Evolutionary conservation across 1,140 invertebrate genomes (phyloP).

Genomic region (Caenorhabditis brenneri): DNA sequence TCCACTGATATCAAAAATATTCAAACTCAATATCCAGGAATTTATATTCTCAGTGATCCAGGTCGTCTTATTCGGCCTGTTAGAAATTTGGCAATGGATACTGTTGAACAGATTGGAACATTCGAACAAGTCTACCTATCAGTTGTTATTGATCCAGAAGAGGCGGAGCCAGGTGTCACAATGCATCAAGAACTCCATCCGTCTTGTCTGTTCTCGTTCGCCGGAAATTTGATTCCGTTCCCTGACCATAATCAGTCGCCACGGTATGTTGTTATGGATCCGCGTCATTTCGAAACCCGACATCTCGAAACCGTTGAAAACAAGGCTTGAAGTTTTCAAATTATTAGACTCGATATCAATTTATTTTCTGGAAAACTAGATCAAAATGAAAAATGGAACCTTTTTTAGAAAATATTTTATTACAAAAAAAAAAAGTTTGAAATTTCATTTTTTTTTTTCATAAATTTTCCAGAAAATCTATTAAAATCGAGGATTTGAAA

Average conservation of each 20-base stretch:
- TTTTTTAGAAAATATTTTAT: too few species aligned
- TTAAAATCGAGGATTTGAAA: too few species aligned
- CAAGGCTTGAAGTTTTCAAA: too few species aligned
- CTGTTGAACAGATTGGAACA: constrained; percentile 86
- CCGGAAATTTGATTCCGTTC: constrained; percentile 93
- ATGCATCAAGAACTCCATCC: constrained; percentile 90
- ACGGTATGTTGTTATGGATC: too few species aligned
- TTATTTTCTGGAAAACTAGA: too few species aligned
- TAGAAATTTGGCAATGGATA: constrained; percentile 80
- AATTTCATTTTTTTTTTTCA: too few species aligned
- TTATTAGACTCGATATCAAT: too few species aligned
- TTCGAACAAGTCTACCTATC: constrained; percentile 94
- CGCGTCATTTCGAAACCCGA: too few species aligned
- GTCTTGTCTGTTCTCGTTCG: constrained; percentile 85
- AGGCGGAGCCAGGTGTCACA: constrained; percentile 79
- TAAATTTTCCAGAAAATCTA: too few species aligned
- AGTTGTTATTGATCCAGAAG: constrained; percentile 81
- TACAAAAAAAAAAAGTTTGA: too few species aligned
- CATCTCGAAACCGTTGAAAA: too few species aligned
- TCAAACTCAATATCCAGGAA: constrained; percentile 80
- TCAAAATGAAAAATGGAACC: too few species aligned
- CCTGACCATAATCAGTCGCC: constrained; percentile 98
- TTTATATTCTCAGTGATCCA: constrained; percentile 86
- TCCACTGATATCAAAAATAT: constrained; percentile 68
- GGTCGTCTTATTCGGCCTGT: constrained; percentile 93